Conservation (phyloP, 2,888 invertebrate genomes). For the Pedicia rivosa region DNA sequence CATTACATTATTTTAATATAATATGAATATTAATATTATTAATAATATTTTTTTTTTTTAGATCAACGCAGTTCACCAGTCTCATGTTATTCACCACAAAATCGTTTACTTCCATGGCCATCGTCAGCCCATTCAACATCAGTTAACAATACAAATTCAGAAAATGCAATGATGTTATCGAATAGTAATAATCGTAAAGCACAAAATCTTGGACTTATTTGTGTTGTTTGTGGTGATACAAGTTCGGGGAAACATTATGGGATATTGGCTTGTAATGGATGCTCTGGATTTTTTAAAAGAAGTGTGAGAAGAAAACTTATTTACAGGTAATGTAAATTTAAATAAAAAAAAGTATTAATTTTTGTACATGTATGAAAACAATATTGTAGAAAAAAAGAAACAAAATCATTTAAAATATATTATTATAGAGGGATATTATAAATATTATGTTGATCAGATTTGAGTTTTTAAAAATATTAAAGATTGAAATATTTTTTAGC, state of each 20-base stretch:
- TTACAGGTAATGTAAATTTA: conserved; percentile 91
- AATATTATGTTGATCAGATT: too few relatives aligned
- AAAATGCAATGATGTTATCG: conserved; percentile 3
- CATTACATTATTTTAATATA: too few relatives aligned
- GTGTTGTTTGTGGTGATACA: conserved; percentile 94
- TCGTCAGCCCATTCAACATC: conserved; percentile 26
- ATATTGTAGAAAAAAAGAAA: not conserved
- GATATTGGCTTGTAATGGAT: conserved; percentile 96
- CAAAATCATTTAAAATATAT: not conserved
- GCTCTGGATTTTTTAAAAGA: conserved; percentile 97
- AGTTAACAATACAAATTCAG: conserved; percentile 10
- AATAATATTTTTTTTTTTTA: too few relatives aligned
- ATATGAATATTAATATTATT: too few relatives aligned
- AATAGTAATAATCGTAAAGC: conserved; percentile 27
- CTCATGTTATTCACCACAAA: conserved; percentile 25
- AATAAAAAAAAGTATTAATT: not conserved
- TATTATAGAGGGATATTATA: not conserved
- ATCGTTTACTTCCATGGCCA: conserved; percentile 25
- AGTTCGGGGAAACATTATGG: conserved; percentile 97
- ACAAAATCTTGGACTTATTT: conserved; percentile 63
- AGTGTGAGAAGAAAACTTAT: conserved; percentile 91
- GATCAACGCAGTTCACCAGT: conserved; percentile 23
- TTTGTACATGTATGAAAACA: not conserved
- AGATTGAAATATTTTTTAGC: too few relatives aligned
- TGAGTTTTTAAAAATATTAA: too few relatives aligned